These are phyloP conservation scores for Nephrotoma appendiculata DNA, from an alignment of 2,888 invertebrate genomes.

Conservation along the genomic window DNA sequence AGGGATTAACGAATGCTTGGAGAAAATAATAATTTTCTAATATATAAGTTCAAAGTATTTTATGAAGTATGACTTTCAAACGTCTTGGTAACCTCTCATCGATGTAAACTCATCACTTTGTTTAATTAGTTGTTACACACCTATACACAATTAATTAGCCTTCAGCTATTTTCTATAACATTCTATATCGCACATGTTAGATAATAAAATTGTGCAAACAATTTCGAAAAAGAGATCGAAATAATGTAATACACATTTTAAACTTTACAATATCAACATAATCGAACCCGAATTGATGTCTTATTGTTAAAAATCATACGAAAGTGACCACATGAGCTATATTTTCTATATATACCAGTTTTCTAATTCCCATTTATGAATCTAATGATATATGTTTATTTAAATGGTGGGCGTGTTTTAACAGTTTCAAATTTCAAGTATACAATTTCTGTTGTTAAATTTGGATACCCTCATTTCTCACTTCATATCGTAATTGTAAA, in stretches of 20 bases:
- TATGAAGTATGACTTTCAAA: too few relatives aligned
- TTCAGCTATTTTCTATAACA: too few relatives aligned
- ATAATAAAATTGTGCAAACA: neutral
- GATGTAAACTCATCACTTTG: too few relatives aligned
- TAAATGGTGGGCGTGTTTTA: conserved; percentile 2
- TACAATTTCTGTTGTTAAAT: neutral
- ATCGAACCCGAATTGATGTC: neutral
- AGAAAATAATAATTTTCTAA: too few relatives aligned
- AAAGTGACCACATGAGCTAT: neutral
- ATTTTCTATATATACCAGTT: neutral
- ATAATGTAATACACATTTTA: neutral
- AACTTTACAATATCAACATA: neutral
- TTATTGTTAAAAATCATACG: neutral
- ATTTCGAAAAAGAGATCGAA: neutral
- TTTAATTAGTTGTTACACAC: too few relatives aligned
- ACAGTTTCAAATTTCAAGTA: conserved; percentile 2
- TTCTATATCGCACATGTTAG: neutral
- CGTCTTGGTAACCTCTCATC: too few relatives aligned
- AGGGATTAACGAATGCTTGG: too few relatives aligned
- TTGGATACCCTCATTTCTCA: conserved; percentile 1
- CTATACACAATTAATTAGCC: too few relatives aligned
- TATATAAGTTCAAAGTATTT: too few relatives aligned
- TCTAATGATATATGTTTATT: neutral
- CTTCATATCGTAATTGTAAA: neutral
- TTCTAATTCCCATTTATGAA: neutral